Percentiles rank a stretch among this genome's conserved stretches.
Conservation (phyloP, 2,888 invertebrate species). For the Lucinisca nassula region DNA sequence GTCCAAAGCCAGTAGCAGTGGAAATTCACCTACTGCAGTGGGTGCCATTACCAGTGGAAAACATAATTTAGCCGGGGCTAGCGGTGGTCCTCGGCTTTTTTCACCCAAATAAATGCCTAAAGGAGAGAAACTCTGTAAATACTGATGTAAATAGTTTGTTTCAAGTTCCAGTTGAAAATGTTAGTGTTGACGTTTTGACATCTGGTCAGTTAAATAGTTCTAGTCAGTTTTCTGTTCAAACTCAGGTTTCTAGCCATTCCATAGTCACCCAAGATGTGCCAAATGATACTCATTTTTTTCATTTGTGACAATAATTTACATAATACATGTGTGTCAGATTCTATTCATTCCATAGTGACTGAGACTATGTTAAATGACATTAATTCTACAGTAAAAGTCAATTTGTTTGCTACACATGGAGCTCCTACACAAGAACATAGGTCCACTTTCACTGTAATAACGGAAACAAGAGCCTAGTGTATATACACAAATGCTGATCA, state of each 20-base stretch:
- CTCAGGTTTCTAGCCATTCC: background rate
- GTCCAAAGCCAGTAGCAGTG: background rate
- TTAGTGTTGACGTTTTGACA: background rate
- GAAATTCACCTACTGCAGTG: too few species aligned
- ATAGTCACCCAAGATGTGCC: background rate
- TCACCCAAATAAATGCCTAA: background rate
- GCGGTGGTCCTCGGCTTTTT: background rate
- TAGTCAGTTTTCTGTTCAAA: background rate
- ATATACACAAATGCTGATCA: slow-evolving; percentile 33
- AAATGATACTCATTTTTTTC: background rate
- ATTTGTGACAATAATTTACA: background rate
- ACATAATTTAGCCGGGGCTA: background rate
- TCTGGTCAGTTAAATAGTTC: background rate
- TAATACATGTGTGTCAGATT: background rate
- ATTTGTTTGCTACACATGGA: background rate
- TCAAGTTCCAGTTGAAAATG: background rate
- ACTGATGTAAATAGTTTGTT: background rate
- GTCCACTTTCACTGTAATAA: background rate
- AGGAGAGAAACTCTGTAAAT: background rate
- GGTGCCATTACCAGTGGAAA: too few species aligned
- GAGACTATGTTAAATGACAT: background rate
- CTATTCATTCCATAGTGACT: background rate
- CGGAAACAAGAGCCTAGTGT: background rate
- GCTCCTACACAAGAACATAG: background rate
- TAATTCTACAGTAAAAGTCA: too few species aligned